Base-by-base conservation (phyloP, 92 coral and sea anemone species). In the Siderastrea radians region DNA sequence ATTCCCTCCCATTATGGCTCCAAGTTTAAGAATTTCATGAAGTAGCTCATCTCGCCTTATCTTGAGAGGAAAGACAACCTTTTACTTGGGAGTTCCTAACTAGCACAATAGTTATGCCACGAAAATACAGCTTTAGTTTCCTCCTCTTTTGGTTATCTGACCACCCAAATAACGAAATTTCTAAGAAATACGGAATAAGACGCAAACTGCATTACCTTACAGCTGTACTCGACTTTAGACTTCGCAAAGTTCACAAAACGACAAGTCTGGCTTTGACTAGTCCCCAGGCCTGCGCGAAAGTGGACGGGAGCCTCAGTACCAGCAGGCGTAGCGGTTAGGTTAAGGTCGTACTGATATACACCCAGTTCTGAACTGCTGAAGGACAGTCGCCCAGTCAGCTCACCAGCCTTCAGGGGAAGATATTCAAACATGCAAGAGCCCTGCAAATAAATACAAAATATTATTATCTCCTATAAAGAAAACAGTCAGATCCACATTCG, bases 271-370 rank as follows among this genome's bases (percentile, higher is more conserved):
- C 76, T 88, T 75, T 97, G 99, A 77, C 89, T 89, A 3, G 96
- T 91, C n/a, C 99, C 99, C 83, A 97, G 96, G 74, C 90, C 94
- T 2, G 98, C 95, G 9, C 98, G 95, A 81, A 97, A 97, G 80
- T 97, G 99, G 64, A 97, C 99, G 46, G 98, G 98, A 16, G 98
- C 95, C 78, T 97, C 99, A 6, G 98, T 96, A 1, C 99, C 99
- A 16, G 99, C 99, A n/a, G 95, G 87, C 3, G 99, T 95, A 62
- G 98, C 99, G 46, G 96, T 94, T 64, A 97, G 81, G 72, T 84
- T 84, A 64, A 97, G 93, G 77, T 97, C 99, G 76, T 97, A 97
- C 71, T 95, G 99, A 66, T 97, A 97, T 6, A 90, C 92, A 38
- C 99, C 99, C 11, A 97, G 94, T 83, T 97, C 99, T 49, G 98